Evolutionary conservation across 2,888 invertebrate species (phyloP).

Genomic region (Agelastica alni): DNA sequence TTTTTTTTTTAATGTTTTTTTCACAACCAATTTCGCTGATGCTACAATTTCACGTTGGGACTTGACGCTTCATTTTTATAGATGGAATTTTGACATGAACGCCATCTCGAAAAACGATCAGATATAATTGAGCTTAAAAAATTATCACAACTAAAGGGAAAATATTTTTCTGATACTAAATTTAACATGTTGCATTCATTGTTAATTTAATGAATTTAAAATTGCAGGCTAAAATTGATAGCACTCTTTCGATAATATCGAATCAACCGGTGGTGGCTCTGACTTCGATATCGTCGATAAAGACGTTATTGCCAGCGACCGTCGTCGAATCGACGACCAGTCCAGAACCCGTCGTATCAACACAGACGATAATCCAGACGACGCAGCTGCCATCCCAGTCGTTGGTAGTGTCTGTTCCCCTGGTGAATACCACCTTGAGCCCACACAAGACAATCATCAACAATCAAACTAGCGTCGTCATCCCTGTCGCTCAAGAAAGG

Average conservation of each 20-base stretch:
- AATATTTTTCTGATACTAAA: no score
- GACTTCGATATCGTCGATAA: slow-evolving; percentile 48
- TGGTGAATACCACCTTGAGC: slow-evolving; percentile 59
- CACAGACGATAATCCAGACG: slow-evolving; percentile 38
- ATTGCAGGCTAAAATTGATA: slow-evolving; percentile 47
- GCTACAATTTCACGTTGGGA: no score
- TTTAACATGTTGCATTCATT: no score
- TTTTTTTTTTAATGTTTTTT: no score
- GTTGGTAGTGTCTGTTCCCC: slow-evolving; percentile 67
- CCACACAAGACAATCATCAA: slow-evolving; percentile 50
- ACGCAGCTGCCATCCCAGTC: slow-evolving; percentile 44
- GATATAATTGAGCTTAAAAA: no score
- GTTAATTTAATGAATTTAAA: no score
- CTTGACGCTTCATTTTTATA: no score
- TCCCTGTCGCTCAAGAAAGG: slow-evolving; percentile 33
- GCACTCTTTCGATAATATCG: slow-evolving; percentile 46
- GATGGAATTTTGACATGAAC: no score
- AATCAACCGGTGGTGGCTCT: slow-evolving; percentile 51
- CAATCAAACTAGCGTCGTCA: slow-evolving; percentile 45
- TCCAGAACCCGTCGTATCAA: slow-evolving; percentile 27
- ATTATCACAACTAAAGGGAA: no score
- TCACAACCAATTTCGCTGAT: no score
- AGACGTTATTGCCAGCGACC: slow-evolving; percentile 29
- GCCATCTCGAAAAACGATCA: no score
- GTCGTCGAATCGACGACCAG: slow-evolving; percentile 24